Evolutionary conservation across 1,140 invertebrate species (phyloP), one percentile per base, ranked within the genome.

Genomic region (Dolichoris vasculosae): DNA sequence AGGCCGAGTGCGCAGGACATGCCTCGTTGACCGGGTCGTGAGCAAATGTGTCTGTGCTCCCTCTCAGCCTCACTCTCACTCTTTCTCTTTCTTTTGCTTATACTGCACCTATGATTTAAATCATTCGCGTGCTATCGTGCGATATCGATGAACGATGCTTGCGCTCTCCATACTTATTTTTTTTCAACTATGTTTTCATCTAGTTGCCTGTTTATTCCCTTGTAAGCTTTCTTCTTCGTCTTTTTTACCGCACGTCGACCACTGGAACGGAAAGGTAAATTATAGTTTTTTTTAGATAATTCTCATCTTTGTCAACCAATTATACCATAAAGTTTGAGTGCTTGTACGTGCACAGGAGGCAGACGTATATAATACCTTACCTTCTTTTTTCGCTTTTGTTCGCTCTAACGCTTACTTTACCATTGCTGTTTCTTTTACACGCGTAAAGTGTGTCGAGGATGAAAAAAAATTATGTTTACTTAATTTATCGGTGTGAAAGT

Each of bases 231-330:
- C 30, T 71, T 8, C 71, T 51, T 67, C 23, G 35, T 20, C 13
- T 55, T 64, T 64, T 40, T 9, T 43, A 35, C n/a, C 11, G 15
- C 67, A 40, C 23, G 20, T 20, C 76, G 59, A 11, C 11, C 63
- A 71, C 64, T 80, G 4, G 51, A 81, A 79, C 64, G 83, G 17
- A 80, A 85, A 75, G 51, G 51, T 69, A 85, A 59, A 85, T 81
- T 82, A 86, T 55, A 67, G 79, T 67, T 83, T 82, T 77, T 81
- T 82, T 77, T 23, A 26, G 64, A 76, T 86, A 86, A 86, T 86
- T 32, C 73, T 82, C 79, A 73, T 83, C 79, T 83, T 82, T 86
- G 85, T 78, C 85, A 86, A 80, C 79, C 79, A 82, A 86, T 86
- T 86, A 85, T 71, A 71, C 59, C n/a, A 38, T 63, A 81, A 75